phyloP scores from a whole-genome alignment of 2,113 vertebrate species.

The Dunckerocampus dactyliophorus region DNA sequence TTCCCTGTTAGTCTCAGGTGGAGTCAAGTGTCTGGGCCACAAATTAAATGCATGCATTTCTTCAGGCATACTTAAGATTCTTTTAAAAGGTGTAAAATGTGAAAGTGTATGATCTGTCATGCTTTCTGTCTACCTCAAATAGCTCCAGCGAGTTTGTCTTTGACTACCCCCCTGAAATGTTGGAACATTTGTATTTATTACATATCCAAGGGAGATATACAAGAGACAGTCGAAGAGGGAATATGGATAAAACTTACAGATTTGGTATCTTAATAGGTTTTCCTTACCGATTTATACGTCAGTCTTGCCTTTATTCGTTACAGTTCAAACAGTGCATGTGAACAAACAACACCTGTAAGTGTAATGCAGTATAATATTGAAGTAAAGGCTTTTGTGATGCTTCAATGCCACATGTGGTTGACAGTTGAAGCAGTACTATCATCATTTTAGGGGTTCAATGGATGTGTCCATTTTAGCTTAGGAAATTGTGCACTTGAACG shows the following conservation, averaged over 20 bases:
- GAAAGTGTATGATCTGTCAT: slow-evolving; percentile 39
- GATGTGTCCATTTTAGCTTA: background rate
- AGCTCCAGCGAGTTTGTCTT: slow-evolving; percentile 47
- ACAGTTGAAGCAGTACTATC: background rate
- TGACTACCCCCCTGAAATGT: slow-evolving; percentile 36
- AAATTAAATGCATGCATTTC: slow-evolving; percentile 15
- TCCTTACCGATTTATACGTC: background rate
- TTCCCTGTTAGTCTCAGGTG: slow-evolving; percentile 38
- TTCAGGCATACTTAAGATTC: slow-evolving; percentile 10
- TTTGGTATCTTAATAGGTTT: background rate
- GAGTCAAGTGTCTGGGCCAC: slow-evolving; percentile 34
- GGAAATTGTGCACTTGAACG: background rate
- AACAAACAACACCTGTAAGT: slow-evolving; percentile 1
- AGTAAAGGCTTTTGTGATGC: background rate
- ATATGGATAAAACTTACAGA: background rate
- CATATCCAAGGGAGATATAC: background rate
- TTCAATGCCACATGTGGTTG: background rate
- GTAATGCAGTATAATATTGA: background rate
- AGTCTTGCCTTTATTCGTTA: background rate
- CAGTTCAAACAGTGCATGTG: background rate
- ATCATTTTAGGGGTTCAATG: background rate
- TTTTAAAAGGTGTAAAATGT: slow-evolving; percentile 37
- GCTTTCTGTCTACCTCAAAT: slow-evolving; percentile 69
- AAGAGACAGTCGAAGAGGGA: background rate
- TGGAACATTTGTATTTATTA: slow-evolving; percentile 1